Percentiles rank a stretch among this genome's conserved stretches.
These are phyloP conservation scores for Ligdia adustata DNA, from an alignment of 2,888 invertebrate species.

Conservation along the genomic window DNA sequence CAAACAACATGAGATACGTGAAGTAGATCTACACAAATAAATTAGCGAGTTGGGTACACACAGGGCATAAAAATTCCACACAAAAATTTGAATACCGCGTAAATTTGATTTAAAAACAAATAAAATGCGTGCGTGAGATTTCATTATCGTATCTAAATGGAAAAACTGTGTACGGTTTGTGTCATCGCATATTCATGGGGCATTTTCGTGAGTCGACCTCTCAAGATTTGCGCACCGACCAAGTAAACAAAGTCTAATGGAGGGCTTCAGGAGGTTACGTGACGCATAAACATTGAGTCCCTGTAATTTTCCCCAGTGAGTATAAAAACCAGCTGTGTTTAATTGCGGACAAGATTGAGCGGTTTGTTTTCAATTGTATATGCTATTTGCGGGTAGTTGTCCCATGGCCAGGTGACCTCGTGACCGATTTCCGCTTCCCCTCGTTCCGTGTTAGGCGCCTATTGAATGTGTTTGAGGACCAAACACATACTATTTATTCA, in stretches of 20 bases:
- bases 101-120: conserved; percentile 71
- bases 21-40: too few relatives aligned
- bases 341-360: conserved; percentile 32
- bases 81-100: conserved; percentile 44
- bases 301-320: conserved; percentile 52
- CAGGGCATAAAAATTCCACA: neutral
- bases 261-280: conserved; percentile 74
- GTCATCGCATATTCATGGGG: conserved; percentile 83
- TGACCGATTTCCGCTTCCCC: conserved; percentile 32
- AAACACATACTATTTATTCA: conserved; percentile 26
- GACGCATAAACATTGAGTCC: conserved; percentile 65
- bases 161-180: conserved; percentile 83
- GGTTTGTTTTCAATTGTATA: conserved; percentile 20
- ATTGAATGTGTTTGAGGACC: conserved; percentile 29
- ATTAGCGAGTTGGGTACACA: too few relatives aligned
- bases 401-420: conserved; percentile 26
- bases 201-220: conserved; percentile 82
- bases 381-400: conserved; percentile 12
- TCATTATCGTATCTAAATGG: conserved; percentile 80
- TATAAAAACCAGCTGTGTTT: conserved; percentile 31
- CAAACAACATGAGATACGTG: too few relatives aligned
- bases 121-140: conserved; percentile 71
- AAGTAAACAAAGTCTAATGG: conserved; percentile 81
- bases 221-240: conserved; percentile 79
- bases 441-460: conserved; percentile 25